Percentiles rank a stretch among this genome's conserved stretches.
Conservation (phyloP, 53 echinoderm and acorn worm species). For the Patiria pectinifera region DNA sequence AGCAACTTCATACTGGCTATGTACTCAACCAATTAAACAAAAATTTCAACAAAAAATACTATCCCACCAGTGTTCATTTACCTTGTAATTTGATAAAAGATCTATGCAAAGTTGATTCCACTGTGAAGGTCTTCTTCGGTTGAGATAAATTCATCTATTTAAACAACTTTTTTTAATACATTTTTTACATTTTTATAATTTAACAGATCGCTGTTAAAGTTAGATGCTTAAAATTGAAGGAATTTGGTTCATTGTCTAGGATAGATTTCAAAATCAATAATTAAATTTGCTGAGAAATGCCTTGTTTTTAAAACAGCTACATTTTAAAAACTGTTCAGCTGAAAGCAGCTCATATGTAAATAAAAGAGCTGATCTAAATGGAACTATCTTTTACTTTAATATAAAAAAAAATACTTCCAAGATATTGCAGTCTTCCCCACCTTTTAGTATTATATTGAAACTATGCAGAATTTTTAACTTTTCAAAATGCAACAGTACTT, state of each 20-base stretch:
- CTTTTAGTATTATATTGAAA: neutral
- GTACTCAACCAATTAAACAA: no score
- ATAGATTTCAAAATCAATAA: neutral
- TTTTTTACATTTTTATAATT: neutral
- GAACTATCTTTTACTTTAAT: neutral
- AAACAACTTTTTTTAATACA: no score
- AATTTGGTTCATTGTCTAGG: no score
- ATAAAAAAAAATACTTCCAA: neutral
- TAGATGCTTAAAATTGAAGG: no score
- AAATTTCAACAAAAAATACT: no score
- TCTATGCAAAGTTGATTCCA: no score
- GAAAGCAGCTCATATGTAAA: neutral
- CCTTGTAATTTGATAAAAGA: no score
- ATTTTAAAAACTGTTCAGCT: neutral
- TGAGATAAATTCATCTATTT: no score
- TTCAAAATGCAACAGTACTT: no score
- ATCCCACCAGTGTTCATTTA: no score
- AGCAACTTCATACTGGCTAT: neutral
- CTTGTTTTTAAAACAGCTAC: neutral
- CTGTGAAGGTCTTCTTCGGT: no score
- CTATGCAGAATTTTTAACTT: neutral
- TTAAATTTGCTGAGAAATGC: neutral
- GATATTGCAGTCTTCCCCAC: neutral
- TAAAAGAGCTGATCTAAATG: neutral
- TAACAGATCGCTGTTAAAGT: neutral